Percentiles rank a stretch among this genome's conserved stretches.
phyloP scores from a whole-genome alignment of 2,888 invertebrate genomes.

The Lepidonotus clava region DNA sequence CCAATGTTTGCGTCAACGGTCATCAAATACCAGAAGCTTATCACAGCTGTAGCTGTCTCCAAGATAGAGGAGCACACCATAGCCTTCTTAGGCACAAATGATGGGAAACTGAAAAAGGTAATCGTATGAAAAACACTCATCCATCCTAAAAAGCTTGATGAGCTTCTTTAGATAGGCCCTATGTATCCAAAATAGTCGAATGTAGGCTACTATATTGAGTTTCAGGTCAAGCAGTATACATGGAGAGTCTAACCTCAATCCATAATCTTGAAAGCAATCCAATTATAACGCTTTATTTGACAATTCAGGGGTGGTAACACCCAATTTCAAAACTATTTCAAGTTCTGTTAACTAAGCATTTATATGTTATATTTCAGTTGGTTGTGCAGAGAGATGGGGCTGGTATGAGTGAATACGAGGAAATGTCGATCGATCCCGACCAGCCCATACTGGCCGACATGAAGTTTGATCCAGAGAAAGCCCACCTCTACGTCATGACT shows the following conservation, averaged over 20 bases:
- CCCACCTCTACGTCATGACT: constrained; percentile 97
- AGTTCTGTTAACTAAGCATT: not conserved
- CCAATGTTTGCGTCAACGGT: not conserved
- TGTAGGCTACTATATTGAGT: no score
- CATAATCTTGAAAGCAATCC: not conserved
- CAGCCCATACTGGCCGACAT: constrained; percentile 83
- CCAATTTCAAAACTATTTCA: no score
- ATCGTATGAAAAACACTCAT: no score
- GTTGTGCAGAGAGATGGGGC: constrained; percentile 31
- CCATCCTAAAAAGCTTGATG: no score
- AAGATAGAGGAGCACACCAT: constrained; percentile 43
- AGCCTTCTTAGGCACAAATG: constrained; percentile 55
- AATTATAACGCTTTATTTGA: not conserved
- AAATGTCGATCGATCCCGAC: constrained; percentile 3
- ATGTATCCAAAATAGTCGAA: no score
- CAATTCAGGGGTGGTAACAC: not conserved
- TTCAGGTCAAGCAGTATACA: no score
- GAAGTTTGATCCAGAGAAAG: constrained; percentile 92
- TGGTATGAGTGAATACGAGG: constrained; percentile 33
- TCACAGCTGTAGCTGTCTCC: constrained; percentile 24
- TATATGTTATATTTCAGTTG: not conserved
- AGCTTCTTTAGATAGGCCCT: no score
- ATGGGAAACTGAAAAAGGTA: constrained; percentile 58
- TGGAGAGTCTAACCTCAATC: no score
- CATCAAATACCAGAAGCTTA: not conserved